Evolutionary conservation across 1,140 invertebrate species (phyloP).

Genomic region (Euglossa dilemma): DNA sequence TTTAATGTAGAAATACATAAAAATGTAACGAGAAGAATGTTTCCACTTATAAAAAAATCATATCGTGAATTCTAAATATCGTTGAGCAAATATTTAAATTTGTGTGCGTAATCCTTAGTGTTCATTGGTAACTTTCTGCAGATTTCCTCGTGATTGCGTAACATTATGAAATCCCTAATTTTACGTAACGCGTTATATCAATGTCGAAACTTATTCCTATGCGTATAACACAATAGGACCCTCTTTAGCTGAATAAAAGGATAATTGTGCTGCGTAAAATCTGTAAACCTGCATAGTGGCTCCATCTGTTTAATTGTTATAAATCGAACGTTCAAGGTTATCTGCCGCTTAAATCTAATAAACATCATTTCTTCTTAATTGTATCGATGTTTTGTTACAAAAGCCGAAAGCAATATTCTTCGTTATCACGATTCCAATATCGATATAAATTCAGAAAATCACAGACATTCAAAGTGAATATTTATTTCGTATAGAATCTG

Average conservation of each 20-base stretch:
- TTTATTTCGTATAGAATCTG: background rate
- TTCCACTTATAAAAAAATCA: too few species aligned
- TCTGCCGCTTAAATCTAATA: conserved; percentile 46
- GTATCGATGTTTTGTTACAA: conserved; percentile 30
- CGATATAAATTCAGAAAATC: background rate
- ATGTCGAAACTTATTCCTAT: conserved; percentile 19
- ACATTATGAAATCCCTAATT: conserved; percentile 56
- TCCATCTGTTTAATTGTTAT: conserved; percentile 19
- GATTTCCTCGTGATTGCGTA: conserved; percentile 43
- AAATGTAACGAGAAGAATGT: background rate
- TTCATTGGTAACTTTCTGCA: conserved; percentile 16
- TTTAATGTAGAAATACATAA: background rate
- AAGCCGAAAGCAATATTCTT: background rate
- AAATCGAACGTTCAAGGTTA: conserved; percentile 43
- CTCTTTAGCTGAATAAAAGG: conserved; percentile 35
- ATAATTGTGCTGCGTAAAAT: conserved; percentile 51
- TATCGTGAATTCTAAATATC: background rate
- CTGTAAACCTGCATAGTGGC: conserved; percentile 28
- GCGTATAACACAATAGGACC: conserved; percentile 10
- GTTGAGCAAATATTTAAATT: background rate
- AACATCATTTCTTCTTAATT: conserved; percentile 55
- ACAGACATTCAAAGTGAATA: too few species aligned
- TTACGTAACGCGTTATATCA: conserved; percentile 33
- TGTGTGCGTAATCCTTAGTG: too few species aligned
- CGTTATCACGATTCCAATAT: background rate